Base-by-base conservation (phyloP, 2,888 invertebrate species). In the Eilema griseolum region DNA sequence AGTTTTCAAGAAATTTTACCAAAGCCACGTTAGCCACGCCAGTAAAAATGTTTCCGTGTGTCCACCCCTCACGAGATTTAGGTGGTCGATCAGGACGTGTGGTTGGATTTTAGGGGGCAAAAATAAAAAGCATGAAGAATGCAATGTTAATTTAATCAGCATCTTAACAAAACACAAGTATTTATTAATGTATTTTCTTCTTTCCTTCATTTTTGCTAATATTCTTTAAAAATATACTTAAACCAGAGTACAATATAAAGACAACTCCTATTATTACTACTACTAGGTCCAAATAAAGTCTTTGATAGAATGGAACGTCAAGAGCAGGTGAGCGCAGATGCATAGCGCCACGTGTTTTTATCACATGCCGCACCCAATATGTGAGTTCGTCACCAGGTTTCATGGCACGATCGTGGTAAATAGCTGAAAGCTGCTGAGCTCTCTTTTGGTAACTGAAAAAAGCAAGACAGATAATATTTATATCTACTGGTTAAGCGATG, bases 351-450 rank as follows among this genome's bases (percentile, higher is more conserved):
- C 92, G 88, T 0, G 96, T 96, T 70, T 93, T 90, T 1, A 95
- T 95, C 0, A 96, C 96, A 86, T 97, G 96, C 84, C 97, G 96
- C 31, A 96, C 95, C 97, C 97, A 97, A 90, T 96, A 97, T n/a
- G 96, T 91, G 33, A 97, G 95, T 24, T 96, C 96, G 23, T 95
- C 95, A 64, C 96, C 88, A 0, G 97, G 96, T 11, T 95, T 89
- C 70, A 95, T 86, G 0, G 95, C 96, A 5, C 96, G 93, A 70
- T 89, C 80, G 71, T 89, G 90, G 79, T 83, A 90, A 11, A 86
- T 76, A 11, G 68, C 70, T 0, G 89, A 90, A 0, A 88, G 69
- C 28, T 85, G 82, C 62, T 85, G 82, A 0, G 74, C 85, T 71
- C 75, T 85, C 12, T 81, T 73, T 37, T 52, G 69, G 66, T 85